A percentile compares a stretch with the other conserved stretches of the same genome.
These are phyloP conservation scores for Anolis apletophallus DNA, from an alignment of 2,797 vertebrate species.

Conservation along the genomic window DNA sequence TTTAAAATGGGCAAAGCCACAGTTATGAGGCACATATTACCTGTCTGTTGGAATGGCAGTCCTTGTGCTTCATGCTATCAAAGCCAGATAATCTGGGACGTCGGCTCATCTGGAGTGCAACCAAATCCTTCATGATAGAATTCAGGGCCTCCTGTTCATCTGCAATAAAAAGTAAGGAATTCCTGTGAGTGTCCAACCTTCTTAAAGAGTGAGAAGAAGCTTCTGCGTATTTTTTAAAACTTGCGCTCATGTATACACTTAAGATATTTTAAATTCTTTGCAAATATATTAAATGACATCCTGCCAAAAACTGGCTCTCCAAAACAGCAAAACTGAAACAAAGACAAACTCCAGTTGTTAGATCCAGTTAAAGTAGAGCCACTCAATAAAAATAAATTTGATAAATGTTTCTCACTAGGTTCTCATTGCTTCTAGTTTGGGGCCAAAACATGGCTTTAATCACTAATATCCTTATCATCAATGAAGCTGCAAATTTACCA, in stretches of 20 bases:
- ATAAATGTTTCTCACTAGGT: no score
- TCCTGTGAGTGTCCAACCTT: constrained; percentile 1
- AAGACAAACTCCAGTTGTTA: neutral
- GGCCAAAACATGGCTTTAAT: no score
- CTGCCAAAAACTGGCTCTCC: neutral
- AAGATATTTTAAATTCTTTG: neutral
- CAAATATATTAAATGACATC: neutral
- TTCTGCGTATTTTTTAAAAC: neutral
- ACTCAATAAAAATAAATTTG: no score
- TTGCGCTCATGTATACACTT: neutral
- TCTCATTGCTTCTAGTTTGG: no score
- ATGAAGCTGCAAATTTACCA: neutral
- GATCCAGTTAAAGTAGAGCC: no score
- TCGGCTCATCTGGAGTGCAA: constrained; percentile 94
- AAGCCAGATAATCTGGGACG: constrained; percentile 86
- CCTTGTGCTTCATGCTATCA: constrained; percentile 92
- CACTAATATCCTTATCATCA: neutral
- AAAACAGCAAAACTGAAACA: neutral
- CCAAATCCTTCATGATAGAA: constrained; percentile 99
- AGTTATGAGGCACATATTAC: constrained; percentile 67
- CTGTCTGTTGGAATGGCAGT: constrained; percentile 87
- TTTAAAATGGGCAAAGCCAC: neutral
- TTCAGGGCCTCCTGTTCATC: constrained; percentile 97
- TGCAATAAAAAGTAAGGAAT: constrained; percentile 67
- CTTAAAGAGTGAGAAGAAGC: neutral